phyloP scores from a whole-genome alignment of 1,140 invertebrate species.

The Drosophila triauraria region DNA sequence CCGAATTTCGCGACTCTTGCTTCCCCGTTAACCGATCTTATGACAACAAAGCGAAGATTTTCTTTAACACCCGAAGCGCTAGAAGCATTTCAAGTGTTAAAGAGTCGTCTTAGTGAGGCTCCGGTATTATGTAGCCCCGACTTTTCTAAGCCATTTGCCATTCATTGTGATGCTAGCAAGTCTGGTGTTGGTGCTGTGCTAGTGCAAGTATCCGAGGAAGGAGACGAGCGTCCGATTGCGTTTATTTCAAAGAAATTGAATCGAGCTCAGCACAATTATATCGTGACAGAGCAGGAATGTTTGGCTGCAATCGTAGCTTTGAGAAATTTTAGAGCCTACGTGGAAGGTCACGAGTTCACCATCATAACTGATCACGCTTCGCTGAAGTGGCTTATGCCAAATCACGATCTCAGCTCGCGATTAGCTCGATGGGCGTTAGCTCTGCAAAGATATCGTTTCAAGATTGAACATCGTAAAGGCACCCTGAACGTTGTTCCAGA shows the following conservation, averaged over 20 bases:
- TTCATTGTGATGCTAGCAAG: neutral
- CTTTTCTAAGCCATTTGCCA: neutral
- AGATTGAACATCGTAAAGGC: neutral
- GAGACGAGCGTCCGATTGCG: neutral
- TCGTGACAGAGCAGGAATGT: too few relatives aligned
- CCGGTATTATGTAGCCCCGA: neutral
- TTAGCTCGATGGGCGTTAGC: constrained; percentile 7
- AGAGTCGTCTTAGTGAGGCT: neutral
- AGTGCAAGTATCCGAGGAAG: too few relatives aligned
- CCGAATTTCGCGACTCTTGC: constrained; percentile 1
- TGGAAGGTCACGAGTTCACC: too few relatives aligned
- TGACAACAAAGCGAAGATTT: neutral
- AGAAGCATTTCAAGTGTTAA: neutral
- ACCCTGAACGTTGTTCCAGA: neutral
- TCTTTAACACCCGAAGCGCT: neutral
- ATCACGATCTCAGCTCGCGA: neutral
- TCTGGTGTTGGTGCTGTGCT: neutral
- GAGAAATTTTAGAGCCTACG: too few relatives aligned
- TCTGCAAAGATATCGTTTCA: neutral
- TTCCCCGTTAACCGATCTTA: neutral
- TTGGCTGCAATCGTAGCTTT: too few relatives aligned
- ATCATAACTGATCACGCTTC: too few relatives aligned
- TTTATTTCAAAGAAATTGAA: too few relatives aligned
- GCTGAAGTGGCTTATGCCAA: neutral
- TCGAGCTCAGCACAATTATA: too few relatives aligned